These are phyloP conservation scores for Tenualosa ilisha DNA, from an alignment of 2,797 vertebrate genomes.

Conservation along the genomic window DNA sequence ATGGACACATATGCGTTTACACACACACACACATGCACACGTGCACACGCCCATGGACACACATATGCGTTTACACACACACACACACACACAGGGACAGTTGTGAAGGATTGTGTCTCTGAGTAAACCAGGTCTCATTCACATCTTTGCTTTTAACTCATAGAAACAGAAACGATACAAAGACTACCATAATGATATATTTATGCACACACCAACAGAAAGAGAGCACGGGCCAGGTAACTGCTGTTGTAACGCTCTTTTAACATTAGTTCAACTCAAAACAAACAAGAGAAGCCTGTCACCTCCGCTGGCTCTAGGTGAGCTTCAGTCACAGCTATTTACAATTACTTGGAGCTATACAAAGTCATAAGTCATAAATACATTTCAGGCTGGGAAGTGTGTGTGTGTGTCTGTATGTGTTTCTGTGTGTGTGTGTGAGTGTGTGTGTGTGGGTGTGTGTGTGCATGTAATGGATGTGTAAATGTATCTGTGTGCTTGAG, in stretches of 20 bases:
- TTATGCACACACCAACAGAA: constrained; percentile 85
- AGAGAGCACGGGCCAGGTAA: constrained; percentile 76
- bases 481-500: neutral
- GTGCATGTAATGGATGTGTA: neutral
- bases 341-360: constrained; percentile 74
- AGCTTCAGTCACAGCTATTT: constrained; percentile 81
- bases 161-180: constrained; percentile 41
- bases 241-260: constrained; percentile 68
- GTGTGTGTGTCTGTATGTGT: constrained; percentile 40
- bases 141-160: constrained; percentile 38
- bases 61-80: constrained; percentile 33
- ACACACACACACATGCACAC: neutral
- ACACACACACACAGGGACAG: constrained; percentile 41
- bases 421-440: constrained; percentile 37
- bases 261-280: constrained; percentile 67
- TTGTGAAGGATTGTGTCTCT: constrained; percentile 29
- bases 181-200: constrained; percentile 74
- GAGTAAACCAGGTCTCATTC: constrained; percentile 46
- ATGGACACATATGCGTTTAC: constrained; percentile 34
- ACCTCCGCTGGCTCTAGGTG: constrained; percentile 52
- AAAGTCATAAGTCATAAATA: constrained; percentile 95
- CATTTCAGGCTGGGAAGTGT: constrained; percentile 85
- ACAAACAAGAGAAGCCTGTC: constrained; percentile 81
- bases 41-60: neutral
- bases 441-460: constrained; percentile 40